Conservation (phyloP, 2,888 invertebrate species). For the Thalpophila matura region DNA sequence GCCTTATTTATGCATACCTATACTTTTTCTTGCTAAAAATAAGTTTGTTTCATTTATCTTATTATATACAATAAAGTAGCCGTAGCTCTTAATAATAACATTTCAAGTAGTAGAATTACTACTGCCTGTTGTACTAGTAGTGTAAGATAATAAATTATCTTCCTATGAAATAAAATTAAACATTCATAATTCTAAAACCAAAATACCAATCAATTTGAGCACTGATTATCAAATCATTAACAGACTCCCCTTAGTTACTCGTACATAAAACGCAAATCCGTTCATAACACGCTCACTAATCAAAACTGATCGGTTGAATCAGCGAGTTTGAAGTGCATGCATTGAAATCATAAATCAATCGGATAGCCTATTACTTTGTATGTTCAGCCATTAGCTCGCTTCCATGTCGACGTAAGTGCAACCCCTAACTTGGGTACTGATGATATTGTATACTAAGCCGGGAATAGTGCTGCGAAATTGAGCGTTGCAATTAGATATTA, state of each 20-base stretch:
- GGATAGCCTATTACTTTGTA: conserved; percentile 81
- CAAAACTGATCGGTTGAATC: conserved; percentile 68
- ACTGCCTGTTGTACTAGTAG: too few species aligned
- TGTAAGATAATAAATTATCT: too few species aligned
- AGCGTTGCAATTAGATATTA: conserved; percentile 29
- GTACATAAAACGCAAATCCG: conserved; percentile 28
- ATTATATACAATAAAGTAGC: too few species aligned
- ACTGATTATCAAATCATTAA: conserved; percentile 31
- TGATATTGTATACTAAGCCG: conserved; percentile 46
- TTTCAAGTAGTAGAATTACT: too few species aligned
- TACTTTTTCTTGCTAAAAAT: too few species aligned
- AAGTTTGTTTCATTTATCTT: too few species aligned
- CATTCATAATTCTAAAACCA: conserved; percentile 1
- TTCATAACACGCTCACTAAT: conserved; percentile 60
- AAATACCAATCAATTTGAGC: neutral
- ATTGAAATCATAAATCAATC: conserved; percentile 84
- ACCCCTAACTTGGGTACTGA: conserved; percentile 60
- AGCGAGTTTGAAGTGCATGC: conserved; percentile 73
- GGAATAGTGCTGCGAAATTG: conserved; percentile 50
- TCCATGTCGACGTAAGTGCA: conserved; percentile 65
- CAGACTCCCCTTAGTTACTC: conserved; percentile 25
- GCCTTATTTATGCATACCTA: too few species aligned
- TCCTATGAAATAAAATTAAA: too few species aligned
- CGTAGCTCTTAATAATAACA: too few species aligned
- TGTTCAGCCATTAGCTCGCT: conserved; percentile 79